Percentiles rank a stretch among this genome's conserved stretches.
These are phyloP conservation scores for Phocoena sinus DNA, from an alignment of 2,113 vertebrate genomes.

Conservation along the genomic window DNA sequence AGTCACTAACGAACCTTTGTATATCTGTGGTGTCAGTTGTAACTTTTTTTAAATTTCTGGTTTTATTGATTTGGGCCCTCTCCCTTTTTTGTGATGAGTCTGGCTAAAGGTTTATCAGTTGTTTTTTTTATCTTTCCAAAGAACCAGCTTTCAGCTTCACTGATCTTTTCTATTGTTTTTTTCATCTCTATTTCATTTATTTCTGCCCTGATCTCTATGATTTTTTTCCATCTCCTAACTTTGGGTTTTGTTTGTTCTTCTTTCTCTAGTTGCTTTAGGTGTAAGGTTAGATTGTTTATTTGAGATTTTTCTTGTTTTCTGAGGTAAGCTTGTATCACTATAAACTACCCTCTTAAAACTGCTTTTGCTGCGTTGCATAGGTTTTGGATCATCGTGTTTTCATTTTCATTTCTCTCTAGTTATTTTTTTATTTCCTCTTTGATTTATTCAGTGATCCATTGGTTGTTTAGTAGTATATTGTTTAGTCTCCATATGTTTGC, in stretches of 20 bases:
- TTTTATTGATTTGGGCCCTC: background rate
- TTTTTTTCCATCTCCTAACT: background rate
- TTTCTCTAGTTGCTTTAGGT: background rate
- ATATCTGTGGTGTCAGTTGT: background rate
- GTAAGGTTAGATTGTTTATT: background rate
- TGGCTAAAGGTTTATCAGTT: background rate
- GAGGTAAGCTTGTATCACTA: background rate
- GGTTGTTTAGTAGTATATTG: background rate
- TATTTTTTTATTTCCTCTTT: background rate
- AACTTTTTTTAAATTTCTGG: background rate
- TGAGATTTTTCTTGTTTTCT: background rate
- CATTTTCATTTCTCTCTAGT: background rate
- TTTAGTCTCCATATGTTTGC: background rate
- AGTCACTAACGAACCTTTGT: background rate
- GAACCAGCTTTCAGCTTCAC: background rate
- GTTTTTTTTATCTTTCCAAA: background rate
- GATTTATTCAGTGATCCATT: background rate
- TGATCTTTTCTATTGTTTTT: background rate
- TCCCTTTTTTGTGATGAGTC: background rate
- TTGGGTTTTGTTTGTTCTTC: background rate
- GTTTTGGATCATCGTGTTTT: background rate
- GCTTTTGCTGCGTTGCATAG: background rate
- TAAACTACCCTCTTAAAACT: background rate
- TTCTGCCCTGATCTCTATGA: background rate
- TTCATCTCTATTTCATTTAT: background rate